phyloP scores from a whole-genome alignment of 2,113 vertebrate species.

The Dendrocopos noguchii region DNA sequence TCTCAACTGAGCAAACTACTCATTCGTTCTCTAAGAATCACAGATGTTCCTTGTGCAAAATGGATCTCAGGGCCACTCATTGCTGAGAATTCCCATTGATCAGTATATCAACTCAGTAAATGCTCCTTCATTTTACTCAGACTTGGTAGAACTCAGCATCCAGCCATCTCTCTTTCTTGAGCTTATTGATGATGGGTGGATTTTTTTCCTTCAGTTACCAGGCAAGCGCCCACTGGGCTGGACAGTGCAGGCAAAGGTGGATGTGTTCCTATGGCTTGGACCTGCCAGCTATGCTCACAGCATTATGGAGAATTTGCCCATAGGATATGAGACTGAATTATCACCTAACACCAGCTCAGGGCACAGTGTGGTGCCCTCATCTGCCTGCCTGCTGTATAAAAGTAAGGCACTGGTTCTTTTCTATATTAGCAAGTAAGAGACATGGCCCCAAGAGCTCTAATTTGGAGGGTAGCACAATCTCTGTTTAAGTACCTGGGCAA shows the following conservation, averaged over 20 bases:
- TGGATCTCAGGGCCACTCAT: not conserved
- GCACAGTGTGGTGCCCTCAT: constrained; percentile 4
- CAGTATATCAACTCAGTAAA: not conserved
- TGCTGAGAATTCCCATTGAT: not conserved
- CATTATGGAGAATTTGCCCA: constrained; percentile 87
- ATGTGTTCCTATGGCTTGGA: constrained; percentile 92
- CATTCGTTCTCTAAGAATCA: not conserved
- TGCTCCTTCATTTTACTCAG: not conserved
- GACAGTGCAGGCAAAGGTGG: constrained; percentile 88
- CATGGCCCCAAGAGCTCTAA: not conserved
- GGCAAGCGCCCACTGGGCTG: constrained; percentile 85
- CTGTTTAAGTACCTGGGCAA: not conserved
- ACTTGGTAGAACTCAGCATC: not conserved
- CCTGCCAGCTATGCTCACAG: constrained; percentile 64
- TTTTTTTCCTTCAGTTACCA: constrained; percentile 80
- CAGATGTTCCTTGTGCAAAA: not conserved
- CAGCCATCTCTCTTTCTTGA: not conserved
- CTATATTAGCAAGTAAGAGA: not conserved
- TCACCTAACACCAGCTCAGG: constrained; percentile 34
- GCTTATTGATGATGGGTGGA: not conserved
- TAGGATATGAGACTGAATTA: constrained; percentile 78
- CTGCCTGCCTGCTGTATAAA: constrained; percentile 77
- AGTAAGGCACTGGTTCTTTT: constrained; percentile 70
- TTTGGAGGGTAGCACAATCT: not conserved
- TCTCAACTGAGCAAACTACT: not conserved